Percentiles rank a stretch among this genome's conserved stretches.
phyloP scores from a whole-genome alignment of 2,888 invertebrate genomes.

The Cryptosula pallasiana region DNA sequence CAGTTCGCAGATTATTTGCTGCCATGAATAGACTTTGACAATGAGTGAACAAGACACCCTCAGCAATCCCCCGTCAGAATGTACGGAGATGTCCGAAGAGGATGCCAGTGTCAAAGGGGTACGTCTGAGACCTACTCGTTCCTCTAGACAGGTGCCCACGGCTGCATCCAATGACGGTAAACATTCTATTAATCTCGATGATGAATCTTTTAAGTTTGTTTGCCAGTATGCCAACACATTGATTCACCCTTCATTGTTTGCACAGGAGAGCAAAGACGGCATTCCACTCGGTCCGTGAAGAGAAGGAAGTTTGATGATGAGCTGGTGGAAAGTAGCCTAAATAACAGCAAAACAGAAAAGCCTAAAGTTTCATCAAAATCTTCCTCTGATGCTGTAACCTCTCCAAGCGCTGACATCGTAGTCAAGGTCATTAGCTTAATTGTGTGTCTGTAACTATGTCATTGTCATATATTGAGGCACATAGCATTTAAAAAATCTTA shows the following conservation, averaged over 20 bases:
- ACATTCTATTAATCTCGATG: too few species aligned
- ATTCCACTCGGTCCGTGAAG: slow-evolving; percentile 90
- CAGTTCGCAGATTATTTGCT: too few species aligned
- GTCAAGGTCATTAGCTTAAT: background rate
- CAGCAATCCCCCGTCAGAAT: background rate
- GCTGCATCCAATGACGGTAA: background rate
- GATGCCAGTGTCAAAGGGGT: background rate
- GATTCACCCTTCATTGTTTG: too few species aligned
- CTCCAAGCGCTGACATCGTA: background rate
- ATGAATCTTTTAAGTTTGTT: too few species aligned
- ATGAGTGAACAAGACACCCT: slow-evolving; percentile 4
- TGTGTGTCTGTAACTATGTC: too few species aligned
- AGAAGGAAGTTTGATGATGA: slow-evolving; percentile 94
- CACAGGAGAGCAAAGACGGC: slow-evolving; percentile 48
- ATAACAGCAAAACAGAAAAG: slow-evolving; percentile 5
- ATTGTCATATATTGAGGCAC: too few species aligned
- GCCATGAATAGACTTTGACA: background rate
- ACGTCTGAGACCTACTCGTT: background rate
- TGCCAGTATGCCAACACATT: too few species aligned
- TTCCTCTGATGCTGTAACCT: background rate
- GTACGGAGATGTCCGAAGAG: background rate
- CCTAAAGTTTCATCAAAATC: background rate
- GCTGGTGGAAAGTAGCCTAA: slow-evolving; percentile 80
- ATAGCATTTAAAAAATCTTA: too few species aligned
- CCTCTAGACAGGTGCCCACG: background rate